These are phyloP conservation scores for Eurypyga helias DNA, from an alignment of 2,113 vertebrate genomes.

Conservation along the genomic window DNA sequence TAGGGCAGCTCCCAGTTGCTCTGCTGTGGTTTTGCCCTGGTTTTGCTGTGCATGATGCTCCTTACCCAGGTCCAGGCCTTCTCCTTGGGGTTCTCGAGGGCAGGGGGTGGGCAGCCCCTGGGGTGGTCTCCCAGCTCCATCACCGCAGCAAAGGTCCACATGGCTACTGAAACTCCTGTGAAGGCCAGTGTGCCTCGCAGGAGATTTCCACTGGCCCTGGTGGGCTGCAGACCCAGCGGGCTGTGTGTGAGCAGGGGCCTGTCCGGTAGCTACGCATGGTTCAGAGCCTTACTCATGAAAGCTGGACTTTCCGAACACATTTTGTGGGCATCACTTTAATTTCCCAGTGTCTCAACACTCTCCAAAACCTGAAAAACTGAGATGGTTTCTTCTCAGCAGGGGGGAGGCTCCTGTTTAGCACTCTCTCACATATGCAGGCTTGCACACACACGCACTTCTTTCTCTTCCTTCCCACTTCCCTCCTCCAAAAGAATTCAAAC, in stretches of 20 bases:
- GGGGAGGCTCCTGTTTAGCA: background rate
- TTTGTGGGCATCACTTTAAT: background rate
- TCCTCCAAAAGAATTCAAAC: conserved; percentile 30
- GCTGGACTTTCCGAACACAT: background rate
- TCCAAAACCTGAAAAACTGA: conserved; percentile 1
- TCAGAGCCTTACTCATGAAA: background rate
- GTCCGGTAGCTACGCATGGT: background rate
- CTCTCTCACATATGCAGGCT: background rate
- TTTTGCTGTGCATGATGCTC: background rate
- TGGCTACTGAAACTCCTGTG: background rate
- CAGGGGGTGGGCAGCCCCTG: background rate
- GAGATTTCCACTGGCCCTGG: background rate
- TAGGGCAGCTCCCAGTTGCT: background rate
- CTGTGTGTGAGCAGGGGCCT: background rate
- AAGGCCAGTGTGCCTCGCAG: background rate
- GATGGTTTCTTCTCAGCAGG: background rate
- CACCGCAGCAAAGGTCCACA: background rate
- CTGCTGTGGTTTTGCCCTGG: rapidly evolving
- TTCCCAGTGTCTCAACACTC: background rate
- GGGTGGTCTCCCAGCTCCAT: background rate
- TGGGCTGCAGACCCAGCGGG: background rate
- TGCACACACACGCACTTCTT: background rate
- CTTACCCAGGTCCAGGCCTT: background rate
- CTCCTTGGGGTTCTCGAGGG: rapidly evolving
- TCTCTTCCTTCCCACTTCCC: conserved; percentile 39